These are phyloP conservation scores for Glaucopsyche alexis DNA, from an alignment of 2,888 invertebrate species.

Conservation along the genomic window DNA sequence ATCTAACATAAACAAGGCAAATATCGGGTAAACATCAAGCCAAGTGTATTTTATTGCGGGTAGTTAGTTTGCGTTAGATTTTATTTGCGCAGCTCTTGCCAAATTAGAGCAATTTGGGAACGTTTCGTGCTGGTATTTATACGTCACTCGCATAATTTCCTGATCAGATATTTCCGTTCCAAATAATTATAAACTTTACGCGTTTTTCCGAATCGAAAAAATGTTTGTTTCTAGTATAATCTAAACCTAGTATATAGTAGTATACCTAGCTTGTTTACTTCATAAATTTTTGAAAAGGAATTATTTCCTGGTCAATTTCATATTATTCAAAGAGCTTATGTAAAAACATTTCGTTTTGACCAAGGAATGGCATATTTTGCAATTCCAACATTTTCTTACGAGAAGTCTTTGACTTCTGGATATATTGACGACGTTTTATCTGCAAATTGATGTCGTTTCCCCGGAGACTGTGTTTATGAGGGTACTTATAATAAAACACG, in stretches of 20 bases:
- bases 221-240: no score
- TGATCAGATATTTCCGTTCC: background rate
- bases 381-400: background rate
- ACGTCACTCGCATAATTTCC: background rate
- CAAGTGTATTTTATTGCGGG: background rate
- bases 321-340: background rate
- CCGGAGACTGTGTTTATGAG: background rate
- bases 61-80: slow-evolving; percentile 6
- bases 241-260: no score
- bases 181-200: background rate
- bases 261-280: no score
- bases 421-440: slow-evolving; percentile 11
- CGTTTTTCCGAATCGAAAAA: background rate
- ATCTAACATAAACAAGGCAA: background rate
- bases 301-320: no score
- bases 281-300: no score
- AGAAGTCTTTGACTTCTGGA: slow-evolving; percentile 6
- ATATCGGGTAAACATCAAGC: background rate
- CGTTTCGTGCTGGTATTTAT: background rate
- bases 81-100: slow-evolving; percentile 2
- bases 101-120: background rate
- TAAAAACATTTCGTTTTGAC: background rate
- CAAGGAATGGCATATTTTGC: background rate
- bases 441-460: slow-evolving; percentile 1
- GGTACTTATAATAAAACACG: slow-evolving; percentile 15